Percentiles rank a stretch among this genome's conserved stretches.
These are phyloP conservation scores for Merops nubicus DNA, from an alignment of 2,113 vertebrate genomes.

Conservation along the genomic window DNA sequence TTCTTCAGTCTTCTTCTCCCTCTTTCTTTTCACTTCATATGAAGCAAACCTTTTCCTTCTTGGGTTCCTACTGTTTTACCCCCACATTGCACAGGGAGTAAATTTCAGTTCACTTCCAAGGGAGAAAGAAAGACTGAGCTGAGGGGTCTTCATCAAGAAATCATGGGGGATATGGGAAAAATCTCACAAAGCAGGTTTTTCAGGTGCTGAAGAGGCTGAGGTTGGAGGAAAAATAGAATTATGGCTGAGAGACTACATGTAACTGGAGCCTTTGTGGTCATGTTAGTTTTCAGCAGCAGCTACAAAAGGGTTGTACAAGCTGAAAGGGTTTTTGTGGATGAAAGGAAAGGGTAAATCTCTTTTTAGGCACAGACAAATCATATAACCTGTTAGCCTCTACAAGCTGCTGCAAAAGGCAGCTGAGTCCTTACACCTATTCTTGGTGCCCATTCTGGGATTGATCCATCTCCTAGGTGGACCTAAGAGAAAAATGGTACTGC, in stretches of 20 bases:
- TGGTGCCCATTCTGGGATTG: fast-evolving
- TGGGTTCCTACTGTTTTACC: background rate
- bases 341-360: background rate
- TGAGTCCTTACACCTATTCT: background rate
- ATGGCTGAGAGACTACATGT: background rate
- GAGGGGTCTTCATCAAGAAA: background rate
- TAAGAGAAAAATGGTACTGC: background rate
- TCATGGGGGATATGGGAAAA: background rate
- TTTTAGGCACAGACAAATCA: background rate
- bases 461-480: background rate
- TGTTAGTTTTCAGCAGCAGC: background rate
- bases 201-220: background rate
- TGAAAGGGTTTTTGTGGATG: background rate
- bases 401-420: background rate
- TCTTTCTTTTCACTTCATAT: background rate
- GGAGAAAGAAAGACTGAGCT: background rate
- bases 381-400: background rate
- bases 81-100: background rate
- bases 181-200: background rate
- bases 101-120: background rate
- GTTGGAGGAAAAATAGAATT: background rate
- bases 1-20: background rate
- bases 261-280: background rate
- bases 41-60: background rate
- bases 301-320: background rate